Evolutionary conservation across 2,113 vertebrate species (phyloP).

Genomic region (Syngnathoides biaculeatus): DNA sequence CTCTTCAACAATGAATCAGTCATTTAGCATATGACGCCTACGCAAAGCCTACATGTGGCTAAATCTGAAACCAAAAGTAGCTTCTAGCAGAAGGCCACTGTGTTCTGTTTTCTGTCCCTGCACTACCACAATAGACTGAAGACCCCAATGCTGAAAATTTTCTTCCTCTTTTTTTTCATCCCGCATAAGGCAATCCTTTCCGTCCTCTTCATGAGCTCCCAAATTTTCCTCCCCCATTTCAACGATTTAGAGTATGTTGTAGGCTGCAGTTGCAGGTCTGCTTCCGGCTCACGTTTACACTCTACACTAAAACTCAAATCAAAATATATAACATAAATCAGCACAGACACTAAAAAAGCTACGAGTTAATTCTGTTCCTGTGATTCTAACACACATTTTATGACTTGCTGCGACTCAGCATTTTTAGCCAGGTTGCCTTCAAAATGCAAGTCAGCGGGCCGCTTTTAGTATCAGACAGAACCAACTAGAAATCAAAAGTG

Average conservation of each 20-base stretch:
- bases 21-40: conserved; percentile 53
- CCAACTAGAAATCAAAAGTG: neutral
- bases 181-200: conserved; percentile 24
- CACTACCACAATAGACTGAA: conserved; percentile 42
- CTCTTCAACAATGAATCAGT: conserved; percentile 44
- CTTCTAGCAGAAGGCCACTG: conserved; percentile 58
- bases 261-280: conserved; percentile 54
- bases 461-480: neutral
- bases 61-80: conserved; percentile 39
- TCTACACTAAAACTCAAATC: neutral
- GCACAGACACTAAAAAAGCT: neutral
- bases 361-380: neutral
- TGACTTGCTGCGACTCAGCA: neutral
- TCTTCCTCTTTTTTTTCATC: conserved; percentile 52
- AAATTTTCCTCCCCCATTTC: neutral
- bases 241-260: neutral
- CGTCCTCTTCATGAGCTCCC: conserved; percentile 2
- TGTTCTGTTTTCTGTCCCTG: conserved; percentile 47
- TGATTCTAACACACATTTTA: neutral
- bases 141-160: conserved; percentile 62
- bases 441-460: neutral
- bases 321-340: neutral
- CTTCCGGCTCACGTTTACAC: conserved; percentile 17
- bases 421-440: neutral
- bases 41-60: conserved; percentile 47